Evolutionary conservation across 2,888 invertebrate species (phyloP).

Genomic region (Oscheius sp.): DNA sequence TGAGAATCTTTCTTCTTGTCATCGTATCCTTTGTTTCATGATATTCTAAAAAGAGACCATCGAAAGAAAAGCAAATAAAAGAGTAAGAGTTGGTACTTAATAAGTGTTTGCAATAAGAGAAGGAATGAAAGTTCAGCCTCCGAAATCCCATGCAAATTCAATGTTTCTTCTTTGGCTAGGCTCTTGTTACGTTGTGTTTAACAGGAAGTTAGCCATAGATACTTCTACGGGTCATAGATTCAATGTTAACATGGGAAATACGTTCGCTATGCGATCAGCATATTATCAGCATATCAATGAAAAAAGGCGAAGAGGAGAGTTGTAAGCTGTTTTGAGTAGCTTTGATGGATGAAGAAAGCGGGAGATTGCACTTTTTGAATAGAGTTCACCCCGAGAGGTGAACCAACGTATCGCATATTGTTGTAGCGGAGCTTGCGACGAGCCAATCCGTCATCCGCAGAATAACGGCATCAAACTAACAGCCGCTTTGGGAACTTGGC

Average conservation of each 20-base stretch:
- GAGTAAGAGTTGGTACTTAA: conserved; percentile 2
- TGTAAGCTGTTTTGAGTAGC: neutral
- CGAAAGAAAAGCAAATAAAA: neutral
- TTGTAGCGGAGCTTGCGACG: conserved; percentile 26
- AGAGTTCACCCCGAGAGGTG: too few relatives aligned
- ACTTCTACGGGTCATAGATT: neutral
- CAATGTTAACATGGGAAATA: too few relatives aligned
- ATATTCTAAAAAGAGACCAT: neutral
- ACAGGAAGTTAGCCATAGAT: neutral
- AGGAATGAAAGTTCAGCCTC: neutral
- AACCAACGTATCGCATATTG: conserved; percentile 17
- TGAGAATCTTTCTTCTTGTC: neutral
- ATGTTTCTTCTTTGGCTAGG: neutral
- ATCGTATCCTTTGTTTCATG: conserved; percentile 20
- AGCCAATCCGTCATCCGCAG: conserved; percentile 24
- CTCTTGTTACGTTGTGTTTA: conserved; percentile 13
- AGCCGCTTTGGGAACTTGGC: conserved; percentile 21
- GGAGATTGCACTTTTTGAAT: conserved; percentile 9
- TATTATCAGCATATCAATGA: conserved; percentile 1
- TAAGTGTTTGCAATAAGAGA: conserved; percentile 4
- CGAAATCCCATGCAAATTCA: conserved; percentile 5
- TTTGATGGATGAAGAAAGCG: conserved; percentile 9
- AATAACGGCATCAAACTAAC: conserved; percentile 31
- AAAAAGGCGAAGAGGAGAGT: neutral
- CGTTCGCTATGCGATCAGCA: too few relatives aligned